phyloP scores from a whole-genome alignment of 1,140 invertebrate genomes.

The Ptiloglossa arizonensis region DNA sequence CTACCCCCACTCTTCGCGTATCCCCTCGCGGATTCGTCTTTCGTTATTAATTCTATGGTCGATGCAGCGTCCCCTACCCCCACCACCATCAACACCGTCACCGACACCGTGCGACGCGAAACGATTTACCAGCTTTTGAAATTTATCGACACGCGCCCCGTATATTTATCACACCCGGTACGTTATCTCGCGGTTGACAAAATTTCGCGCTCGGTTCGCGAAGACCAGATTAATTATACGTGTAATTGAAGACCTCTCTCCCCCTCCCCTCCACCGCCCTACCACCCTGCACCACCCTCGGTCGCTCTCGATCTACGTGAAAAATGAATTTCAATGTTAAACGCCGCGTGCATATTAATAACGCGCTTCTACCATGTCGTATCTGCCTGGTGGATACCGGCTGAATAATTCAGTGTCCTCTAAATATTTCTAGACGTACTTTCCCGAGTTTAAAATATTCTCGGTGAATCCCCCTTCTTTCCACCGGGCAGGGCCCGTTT shows the following conservation, averaged over 20 bases:
- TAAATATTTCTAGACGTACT: slow-evolving; percentile 33
- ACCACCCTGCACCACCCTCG: no score
- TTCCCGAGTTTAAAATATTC: slow-evolving; percentile 11
- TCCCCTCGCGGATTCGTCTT: background rate
- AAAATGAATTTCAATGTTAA: slow-evolving; percentile 52
- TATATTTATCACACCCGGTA: slow-evolving; percentile 12
- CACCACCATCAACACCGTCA: no score
- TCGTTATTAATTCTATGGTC: slow-evolving; percentile 45
- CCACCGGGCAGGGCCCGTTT: background rate
- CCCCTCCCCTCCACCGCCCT: no score
- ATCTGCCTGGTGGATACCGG: background rate
- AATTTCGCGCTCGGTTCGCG: background rate
- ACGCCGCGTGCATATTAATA: slow-evolving; percentile 44
- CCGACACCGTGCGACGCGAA: no score
- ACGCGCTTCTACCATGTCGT: background rate
- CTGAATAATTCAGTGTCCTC: slow-evolving; percentile 37
- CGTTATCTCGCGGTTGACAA: slow-evolving; percentile 19
- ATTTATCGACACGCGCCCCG: slow-evolving; percentile 18
- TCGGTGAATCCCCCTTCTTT: background rate
- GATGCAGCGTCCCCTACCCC: no score
- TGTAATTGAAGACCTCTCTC: slow-evolving; percentile 26
- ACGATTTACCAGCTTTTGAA: background rate
- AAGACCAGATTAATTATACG: slow-evolving; percentile 35
- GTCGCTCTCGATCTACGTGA: no score
- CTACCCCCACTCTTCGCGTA: no score